Percentiles rank a stretch among this genome's conserved stretches.
phyloP scores from a whole-genome alignment of 2,113 vertebrate genomes.

The Cheirogaleus medius region DNA sequence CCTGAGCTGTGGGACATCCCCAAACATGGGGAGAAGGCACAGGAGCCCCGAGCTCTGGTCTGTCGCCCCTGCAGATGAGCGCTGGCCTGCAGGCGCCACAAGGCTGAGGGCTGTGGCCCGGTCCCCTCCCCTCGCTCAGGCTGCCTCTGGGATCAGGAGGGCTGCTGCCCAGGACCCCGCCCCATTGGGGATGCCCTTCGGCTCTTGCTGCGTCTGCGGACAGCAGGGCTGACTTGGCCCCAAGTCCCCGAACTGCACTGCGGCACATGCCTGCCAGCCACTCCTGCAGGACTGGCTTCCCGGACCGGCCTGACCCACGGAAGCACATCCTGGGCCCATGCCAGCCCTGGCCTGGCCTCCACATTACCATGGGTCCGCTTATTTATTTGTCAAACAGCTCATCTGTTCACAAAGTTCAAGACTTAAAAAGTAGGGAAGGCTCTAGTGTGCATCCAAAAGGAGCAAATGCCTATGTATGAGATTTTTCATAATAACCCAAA shows the following conservation, averaged over 20 bases:
- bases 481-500: background rate
- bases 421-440: background rate
- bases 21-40: accelerated
- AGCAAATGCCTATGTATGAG: too few species aligned
- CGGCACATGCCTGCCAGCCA: accelerated
- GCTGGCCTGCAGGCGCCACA: background rate
- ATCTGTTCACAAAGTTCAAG: background rate
- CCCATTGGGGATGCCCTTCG: too few species aligned
- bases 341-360: too few species aligned
- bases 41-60: background rate
- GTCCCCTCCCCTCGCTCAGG: too few species aligned
- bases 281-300: background rate
- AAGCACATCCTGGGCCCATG: background rate
- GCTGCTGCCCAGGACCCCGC: background rate
- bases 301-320: accelerated
- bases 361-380: too few species aligned
- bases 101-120: accelerated
- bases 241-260: background rate
- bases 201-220: accelerated
- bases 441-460: accelerated
- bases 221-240: too few species aligned
- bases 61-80: background rate
- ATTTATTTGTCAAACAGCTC: background rate
- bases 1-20: background rate
- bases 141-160: background rate